These are phyloP conservation scores for Lasioglossum malachurum DNA, from an alignment of 2,888 invertebrate species.

Conservation along the genomic window DNA sequence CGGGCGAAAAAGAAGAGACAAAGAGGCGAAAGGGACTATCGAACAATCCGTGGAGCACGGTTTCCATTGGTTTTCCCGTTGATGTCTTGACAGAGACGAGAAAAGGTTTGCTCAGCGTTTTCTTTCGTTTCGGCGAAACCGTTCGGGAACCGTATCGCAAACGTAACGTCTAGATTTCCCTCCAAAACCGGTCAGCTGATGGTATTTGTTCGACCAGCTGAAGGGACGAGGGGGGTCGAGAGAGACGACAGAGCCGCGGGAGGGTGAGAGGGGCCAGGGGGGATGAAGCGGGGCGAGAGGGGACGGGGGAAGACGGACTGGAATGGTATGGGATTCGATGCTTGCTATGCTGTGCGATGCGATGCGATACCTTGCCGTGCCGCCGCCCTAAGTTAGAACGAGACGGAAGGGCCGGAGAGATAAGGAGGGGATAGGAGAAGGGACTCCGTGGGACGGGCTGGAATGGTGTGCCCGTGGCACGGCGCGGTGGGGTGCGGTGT, in stretches of 20 bases:
- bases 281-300: background rate
- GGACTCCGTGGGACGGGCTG: background rate
- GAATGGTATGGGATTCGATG: background rate
- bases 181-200: constrained; percentile 74
- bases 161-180: constrained; percentile 60
- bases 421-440: background rate
- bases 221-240: constrained; percentile 47
- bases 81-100: background rate
- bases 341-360: background rate
- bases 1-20: background rate
- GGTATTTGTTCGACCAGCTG: constrained; percentile 62
- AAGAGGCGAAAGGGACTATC: background rate
- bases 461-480: background rate
- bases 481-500: background rate
- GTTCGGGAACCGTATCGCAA: constrained; percentile 6
- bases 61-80: background rate
- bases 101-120: background rate
- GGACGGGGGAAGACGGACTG: background rate
- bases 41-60: background rate
- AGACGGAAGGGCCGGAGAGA: background rate
- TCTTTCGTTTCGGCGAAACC: background rate
- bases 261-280: background rate
- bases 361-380: background rate
- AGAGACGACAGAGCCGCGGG: background rate
- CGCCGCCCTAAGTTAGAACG: background rate